These are phyloP conservation scores for Parochlus steinenii DNA, from an alignment of 2,888 invertebrate genomes.

Conservation along the genomic window DNA sequence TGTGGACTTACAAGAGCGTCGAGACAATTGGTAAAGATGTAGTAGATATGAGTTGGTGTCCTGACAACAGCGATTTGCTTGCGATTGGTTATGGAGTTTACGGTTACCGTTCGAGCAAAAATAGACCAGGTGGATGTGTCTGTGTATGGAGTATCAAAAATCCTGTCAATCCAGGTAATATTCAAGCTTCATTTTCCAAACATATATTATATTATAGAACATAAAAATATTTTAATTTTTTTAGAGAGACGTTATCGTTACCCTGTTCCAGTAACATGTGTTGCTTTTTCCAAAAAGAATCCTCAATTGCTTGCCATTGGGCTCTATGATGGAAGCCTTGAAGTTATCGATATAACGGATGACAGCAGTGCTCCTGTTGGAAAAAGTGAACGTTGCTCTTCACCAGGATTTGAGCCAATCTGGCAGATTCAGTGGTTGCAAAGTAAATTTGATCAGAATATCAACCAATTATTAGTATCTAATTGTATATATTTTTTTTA, in stretches of 20 bases:
- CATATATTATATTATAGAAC: conserved; percentile 35
- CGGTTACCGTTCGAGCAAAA: conserved; percentile 31
- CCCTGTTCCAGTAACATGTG: conserved; percentile 43
- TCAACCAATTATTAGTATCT: no score
- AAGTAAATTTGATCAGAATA: no score
- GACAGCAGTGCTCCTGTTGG: conserved; percentile 33
- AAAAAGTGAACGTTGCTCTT: conserved; percentile 36
- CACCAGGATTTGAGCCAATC: conserved; percentile 48
- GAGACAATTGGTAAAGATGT: conserved; percentile 39
- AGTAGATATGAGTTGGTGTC: conserved; percentile 46
- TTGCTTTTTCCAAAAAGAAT: conserved; percentile 48
- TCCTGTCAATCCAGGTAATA: conserved; percentile 10
- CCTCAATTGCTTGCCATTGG: conserved; percentile 62
- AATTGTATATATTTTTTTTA: no score
- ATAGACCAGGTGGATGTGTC: conserved; percentile 42
- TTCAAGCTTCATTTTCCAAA: neutral
- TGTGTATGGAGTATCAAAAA: conserved; percentile 55
- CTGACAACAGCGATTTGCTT: conserved; percentile 48
- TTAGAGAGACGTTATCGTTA: conserved; percentile 52
- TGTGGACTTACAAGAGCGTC: conserved; percentile 48
- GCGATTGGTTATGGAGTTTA: conserved; percentile 61
- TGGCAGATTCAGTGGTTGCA: conserved; percentile 48
- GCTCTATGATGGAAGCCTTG: conserved; percentile 52
- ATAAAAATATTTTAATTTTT: conserved; percentile 58
- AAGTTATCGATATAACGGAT: conserved; percentile 52